Conservation (phyloP, 2,113 vertebrate genomes). For the Serilophus lunatus region DNA sequence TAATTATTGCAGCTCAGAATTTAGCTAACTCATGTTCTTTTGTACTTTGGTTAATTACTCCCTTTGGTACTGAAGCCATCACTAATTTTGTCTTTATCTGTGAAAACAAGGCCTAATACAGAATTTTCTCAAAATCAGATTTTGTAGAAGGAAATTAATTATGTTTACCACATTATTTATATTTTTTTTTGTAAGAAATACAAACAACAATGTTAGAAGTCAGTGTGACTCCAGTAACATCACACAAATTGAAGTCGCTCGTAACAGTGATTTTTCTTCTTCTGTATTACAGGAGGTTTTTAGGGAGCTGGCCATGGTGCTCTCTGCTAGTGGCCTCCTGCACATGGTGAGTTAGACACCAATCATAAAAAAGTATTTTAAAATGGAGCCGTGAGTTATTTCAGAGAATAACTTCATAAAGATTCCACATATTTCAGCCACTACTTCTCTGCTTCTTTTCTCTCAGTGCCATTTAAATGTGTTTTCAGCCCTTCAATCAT, state of each 20-base stretch:
- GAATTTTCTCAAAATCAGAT: not conserved
- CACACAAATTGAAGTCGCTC: not conserved
- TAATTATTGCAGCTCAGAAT: not conserved
- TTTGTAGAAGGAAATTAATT: not conserved
- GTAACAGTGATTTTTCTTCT: not conserved
- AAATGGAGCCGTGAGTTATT: not conserved
- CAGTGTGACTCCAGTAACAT: not conserved
- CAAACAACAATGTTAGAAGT: not conserved
- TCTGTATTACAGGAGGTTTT: not conserved
- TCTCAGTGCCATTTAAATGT: not conserved
- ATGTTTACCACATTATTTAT: not conserved
- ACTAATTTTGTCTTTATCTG: not conserved
- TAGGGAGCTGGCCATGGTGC: not conserved
- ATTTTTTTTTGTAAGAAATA: not conserved
- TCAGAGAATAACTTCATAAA: not conserved
- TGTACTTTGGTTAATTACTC: not conserved
- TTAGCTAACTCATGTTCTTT: not conserved
- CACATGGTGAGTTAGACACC: not conserved
- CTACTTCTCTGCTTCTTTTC: not conserved
- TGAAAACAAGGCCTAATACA: not conserved
- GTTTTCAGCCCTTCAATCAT: constrained; percentile 11
- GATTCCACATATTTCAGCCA: not conserved
- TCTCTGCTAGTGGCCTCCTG: not conserved
- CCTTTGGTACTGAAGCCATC: not conserved
- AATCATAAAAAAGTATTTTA: not conserved